Conservation (phyloP, 2,113 vertebrate genomes). For the Oryzias melastigma region DNA sequence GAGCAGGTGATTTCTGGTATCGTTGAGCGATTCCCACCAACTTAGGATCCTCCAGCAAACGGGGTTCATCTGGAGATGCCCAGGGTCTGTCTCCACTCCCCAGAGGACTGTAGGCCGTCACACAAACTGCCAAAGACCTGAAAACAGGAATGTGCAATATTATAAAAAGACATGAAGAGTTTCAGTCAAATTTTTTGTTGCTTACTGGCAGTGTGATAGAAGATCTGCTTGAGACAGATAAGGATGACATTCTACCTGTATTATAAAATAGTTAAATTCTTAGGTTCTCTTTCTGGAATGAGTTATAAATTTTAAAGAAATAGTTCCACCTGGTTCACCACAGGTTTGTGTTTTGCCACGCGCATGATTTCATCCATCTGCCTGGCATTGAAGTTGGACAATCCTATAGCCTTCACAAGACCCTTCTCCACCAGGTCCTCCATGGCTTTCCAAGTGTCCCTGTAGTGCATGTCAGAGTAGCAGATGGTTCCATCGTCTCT, state of each 20-base stretch:
- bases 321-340: conserved; percentile 72
- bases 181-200: not conserved
- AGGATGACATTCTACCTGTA: conserved; percentile 77
- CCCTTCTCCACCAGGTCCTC: conserved; percentile 73
- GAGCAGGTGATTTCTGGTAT: conserved; percentile 70
- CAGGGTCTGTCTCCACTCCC: conserved; percentile 78
- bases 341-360: conserved; percentile 67
- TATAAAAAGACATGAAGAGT: no score
- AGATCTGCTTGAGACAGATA: conserved; percentile 71
- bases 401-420: conserved; percentile 72
- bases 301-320: not conserved
- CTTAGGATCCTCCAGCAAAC: conserved; percentile 65
- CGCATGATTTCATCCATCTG: conserved; percentile 73
- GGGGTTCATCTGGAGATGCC: conserved; percentile 65
- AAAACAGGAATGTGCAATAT: not conserved
- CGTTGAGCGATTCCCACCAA: conserved; percentile 52
- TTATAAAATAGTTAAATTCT: not conserved
- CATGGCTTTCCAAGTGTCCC: conserved; percentile 77
- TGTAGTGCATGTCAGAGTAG: conserved; percentile 76
- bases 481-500: conserved; percentile 70
- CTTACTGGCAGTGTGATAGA: conserved; percentile 69
- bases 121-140: conserved; percentile 59
- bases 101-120: conserved; percentile 79
- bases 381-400: conserved; percentile 78
- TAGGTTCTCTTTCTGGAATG: no score